phyloP scores from a whole-genome alignment of 2,888 invertebrate species.

The Torymus texanus region DNA sequence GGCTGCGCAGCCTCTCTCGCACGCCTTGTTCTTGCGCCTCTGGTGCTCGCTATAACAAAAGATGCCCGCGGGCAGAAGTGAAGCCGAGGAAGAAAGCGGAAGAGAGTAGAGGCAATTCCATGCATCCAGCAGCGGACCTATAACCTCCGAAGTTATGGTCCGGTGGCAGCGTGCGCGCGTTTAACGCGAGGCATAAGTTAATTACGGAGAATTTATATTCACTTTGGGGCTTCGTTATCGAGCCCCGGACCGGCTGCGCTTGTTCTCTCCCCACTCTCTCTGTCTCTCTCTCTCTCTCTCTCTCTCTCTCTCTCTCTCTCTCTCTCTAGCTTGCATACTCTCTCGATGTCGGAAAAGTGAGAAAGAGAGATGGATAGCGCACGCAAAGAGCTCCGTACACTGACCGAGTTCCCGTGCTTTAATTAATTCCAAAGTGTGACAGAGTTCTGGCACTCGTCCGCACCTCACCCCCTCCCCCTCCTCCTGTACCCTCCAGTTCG shows the following conservation, averaged over 20 bases:
- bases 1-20: not conserved
- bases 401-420: conserved; percentile 47
- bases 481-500: no score
- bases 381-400: conserved; percentile 32
- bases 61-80: conserved; percentile 21
- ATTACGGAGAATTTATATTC: conserved; percentile 62
- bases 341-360: not conserved
- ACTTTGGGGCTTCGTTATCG: conserved; percentile 58
- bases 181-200: conserved; percentile 61
- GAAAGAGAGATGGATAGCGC: conserved; percentile 15
- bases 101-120: conserved; percentile 26
- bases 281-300: no score
- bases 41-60: conserved; percentile 22
- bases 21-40: conserved; percentile 9
- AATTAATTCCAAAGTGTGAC: conserved; percentile 56
- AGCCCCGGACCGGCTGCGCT: not conserved
- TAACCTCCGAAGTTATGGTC: conserved; percentile 58
- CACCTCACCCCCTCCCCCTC: not conserved
- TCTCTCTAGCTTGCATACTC: no score
- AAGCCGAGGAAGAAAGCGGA: not conserved
- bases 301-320: not conserved
- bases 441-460: conserved; percentile 26
- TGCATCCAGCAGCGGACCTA: conserved; percentile 29
- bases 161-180: conserved; percentile 41
- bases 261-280: not conserved